Percentiles rank a stretch among this genome's conserved stretches.
Evolutionary conservation across 2,888 invertebrate genomes (phyloP).

Genomic region (Alsophila aescularia): DNA sequence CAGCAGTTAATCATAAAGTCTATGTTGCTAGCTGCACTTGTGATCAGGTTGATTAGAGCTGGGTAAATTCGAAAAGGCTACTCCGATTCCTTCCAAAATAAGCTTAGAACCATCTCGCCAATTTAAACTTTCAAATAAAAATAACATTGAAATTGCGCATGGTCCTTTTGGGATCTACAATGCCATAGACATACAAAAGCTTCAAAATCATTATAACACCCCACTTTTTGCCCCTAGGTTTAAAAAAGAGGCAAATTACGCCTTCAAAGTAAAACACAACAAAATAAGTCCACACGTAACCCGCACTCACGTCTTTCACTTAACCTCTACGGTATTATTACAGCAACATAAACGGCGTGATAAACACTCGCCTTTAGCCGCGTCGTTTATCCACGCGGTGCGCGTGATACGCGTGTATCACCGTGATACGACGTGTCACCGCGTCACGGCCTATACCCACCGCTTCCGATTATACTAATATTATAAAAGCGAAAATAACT

Average conservation of each 20-base stretch:
- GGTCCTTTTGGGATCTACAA: no score
- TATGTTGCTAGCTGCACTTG: no score
- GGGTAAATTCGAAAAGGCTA: no score
- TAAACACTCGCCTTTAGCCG: constrained; percentile 28
- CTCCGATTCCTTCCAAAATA: no score
- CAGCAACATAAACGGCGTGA: constrained; percentile 25
- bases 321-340: constrained; percentile 29
- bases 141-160: no score
- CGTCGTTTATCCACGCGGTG: constrained; percentile 16
- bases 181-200: no score
- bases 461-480: neutral
- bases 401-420: constrained; percentile 20
- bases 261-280: constrained; percentile 5
- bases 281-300: constrained; percentile 15
- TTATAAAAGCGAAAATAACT: no score
- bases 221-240: neutral
- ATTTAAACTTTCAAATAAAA: no score
- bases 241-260: neutral
- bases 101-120: no score
- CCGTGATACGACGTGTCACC: constrained; percentile 15
- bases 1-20: no score
- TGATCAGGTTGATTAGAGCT: no score
- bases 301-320: constrained; percentile 23
- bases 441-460: neutral
- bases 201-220: no score